These are phyloP conservation scores for Gasterosteus nipponicus DNA, from an alignment of 2,113 vertebrate genomes.

Conservation along the genomic window DNA sequence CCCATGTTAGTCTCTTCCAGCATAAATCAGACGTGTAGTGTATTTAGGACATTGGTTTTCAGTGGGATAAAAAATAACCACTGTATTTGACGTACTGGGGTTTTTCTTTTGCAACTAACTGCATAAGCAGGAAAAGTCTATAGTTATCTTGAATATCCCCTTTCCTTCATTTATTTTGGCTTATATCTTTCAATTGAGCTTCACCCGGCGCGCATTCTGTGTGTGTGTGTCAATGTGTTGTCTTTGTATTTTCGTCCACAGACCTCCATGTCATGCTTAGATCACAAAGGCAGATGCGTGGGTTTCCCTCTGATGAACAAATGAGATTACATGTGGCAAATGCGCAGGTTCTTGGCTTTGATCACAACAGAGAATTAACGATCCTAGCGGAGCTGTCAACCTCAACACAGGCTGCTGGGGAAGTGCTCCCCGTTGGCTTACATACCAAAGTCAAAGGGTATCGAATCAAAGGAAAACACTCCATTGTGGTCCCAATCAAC, in stretches of 20 bases:
- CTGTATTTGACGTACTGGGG: conserved; percentile 5
- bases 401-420: conserved; percentile 66
- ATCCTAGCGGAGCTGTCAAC: conserved; percentile 33
- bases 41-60: not conserved
- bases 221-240: not conserved
- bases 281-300: conserved; percentile 41
- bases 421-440: conserved; percentile 29
- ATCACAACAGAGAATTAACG: conserved; percentile 51
- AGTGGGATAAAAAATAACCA: not conserved
- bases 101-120: conserved; percentile 29
- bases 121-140: conserved; percentile 3
- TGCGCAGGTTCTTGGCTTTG: conserved; percentile 57
- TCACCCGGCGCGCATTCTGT: not conserved
- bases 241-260: conserved; percentile 29
- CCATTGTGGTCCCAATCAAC: conserved; percentile 64
- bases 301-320: conserved; percentile 59
- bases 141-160: conserved; percentile 25
- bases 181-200: conserved; percentile 48
- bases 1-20: not conserved
- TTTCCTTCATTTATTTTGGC: conserved; percentile 31
- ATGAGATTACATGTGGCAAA: conserved; percentile 67
- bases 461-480: conserved; percentile 66
- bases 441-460: conserved; percentile 24
- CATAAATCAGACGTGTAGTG: not conserved
- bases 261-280: conserved; percentile 46